Percentiles rank a stretch among this genome's conserved stretches.
phyloP scores from a whole-genome alignment of 2,888 invertebrate species.

The Leucoma salicis region DNA sequence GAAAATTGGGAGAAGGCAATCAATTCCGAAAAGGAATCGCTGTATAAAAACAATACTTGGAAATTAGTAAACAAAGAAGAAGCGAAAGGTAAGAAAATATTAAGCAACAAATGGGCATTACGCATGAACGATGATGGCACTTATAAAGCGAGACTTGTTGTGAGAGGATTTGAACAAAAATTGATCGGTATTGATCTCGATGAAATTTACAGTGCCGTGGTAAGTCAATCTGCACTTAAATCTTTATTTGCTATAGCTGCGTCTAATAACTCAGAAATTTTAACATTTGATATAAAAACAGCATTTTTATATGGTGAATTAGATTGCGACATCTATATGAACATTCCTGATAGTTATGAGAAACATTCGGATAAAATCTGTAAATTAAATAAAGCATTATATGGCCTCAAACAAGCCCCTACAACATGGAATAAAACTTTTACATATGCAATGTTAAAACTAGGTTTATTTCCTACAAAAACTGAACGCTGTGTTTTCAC shows the following conservation, averaged over 20 bases:
- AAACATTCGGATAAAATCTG: not conserved
- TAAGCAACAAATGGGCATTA: constrained; percentile 2
- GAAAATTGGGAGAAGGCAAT: constrained; percentile 1
- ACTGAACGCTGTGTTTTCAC: too few species aligned
- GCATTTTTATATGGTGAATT: too few species aligned
- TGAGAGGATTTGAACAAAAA: too few species aligned
- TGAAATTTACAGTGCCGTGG: not conserved
- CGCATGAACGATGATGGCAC: not conserved
- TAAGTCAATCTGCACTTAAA: not conserved
- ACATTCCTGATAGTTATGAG: constrained; percentile 1
- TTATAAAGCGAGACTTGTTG: too few species aligned
- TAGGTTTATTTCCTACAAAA: too few species aligned
- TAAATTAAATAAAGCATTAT: constrained; percentile 1
- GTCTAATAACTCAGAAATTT: too few species aligned
- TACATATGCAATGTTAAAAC: not conserved
- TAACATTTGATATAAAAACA: too few species aligned
- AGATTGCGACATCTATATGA: too few species aligned
- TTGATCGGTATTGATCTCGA: not conserved
- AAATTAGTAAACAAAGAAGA: not conserved
- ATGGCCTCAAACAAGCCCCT: constrained; percentile 6
- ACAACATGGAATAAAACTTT: constrained; percentile 5
- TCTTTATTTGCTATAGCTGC: too few species aligned
- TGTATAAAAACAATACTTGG: not conserved
- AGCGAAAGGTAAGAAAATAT: not conserved
- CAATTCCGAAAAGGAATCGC: not conserved